Evolutionary conservation across 2,113 vertebrate species (phyloP).

Genomic region (Myodes glareolus): DNA sequence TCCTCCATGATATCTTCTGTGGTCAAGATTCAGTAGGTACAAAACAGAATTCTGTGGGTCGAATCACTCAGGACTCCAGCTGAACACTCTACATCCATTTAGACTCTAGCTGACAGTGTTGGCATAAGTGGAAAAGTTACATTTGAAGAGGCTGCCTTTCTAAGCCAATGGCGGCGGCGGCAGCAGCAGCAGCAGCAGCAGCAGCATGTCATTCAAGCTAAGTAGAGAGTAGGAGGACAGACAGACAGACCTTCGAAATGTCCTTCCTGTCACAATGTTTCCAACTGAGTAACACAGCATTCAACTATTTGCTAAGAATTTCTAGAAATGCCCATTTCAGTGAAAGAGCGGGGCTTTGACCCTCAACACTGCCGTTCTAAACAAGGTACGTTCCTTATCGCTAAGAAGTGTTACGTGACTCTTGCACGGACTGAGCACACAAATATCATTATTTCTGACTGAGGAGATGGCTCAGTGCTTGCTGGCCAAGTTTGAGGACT

Average conservation of each 20-base stretch:
- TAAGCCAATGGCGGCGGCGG: not conserved
- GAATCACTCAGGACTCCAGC: not conserved
- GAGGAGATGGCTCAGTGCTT: not conserved
- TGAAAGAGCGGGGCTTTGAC: not conserved
- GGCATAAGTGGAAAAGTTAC: slow-evolving; percentile 1
- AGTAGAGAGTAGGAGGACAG: slow-evolving; percentile 12
- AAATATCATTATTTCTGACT: not conserved
- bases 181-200: not conserved
- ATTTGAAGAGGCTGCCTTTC: not conserved
- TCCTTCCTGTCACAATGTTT: not conserved
- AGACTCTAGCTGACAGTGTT: slow-evolving; percentile 7
- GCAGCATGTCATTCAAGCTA: not conserved
- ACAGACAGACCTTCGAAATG: not conserved
- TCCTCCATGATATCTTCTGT: not conserved
- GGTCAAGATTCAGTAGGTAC: not conserved
- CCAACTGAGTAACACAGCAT: not conserved
- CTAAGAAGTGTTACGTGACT: not conserved
- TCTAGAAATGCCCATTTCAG: slow-evolving; percentile 1
- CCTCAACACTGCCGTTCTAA: not conserved
- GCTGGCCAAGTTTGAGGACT: not conserved
- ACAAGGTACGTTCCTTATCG: not conserved
- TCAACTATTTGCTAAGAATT: not conserved
- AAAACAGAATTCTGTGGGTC: not conserved
- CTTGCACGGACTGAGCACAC: not conserved
- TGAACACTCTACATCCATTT: not conserved